Conservation (phyloP, 1,140 invertebrate species). For the Pseudomyrmex flavicornis region DNA sequence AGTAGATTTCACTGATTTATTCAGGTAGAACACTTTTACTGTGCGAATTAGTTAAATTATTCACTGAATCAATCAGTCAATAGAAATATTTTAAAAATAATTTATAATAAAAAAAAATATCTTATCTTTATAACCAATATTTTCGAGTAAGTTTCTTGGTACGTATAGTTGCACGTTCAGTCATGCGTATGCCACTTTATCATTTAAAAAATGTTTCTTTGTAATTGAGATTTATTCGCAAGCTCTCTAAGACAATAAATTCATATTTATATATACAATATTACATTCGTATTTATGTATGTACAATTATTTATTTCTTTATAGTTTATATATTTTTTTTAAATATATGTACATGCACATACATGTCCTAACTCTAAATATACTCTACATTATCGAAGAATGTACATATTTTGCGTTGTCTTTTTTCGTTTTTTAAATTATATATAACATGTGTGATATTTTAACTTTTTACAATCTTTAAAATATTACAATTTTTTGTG, state of each 20-base stretch:
- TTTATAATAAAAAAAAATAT: too few relatives aligned
- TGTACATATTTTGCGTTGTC: slow-evolving; percentile 17
- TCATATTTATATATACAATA: slow-evolving; percentile 49
- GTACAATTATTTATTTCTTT: slow-evolving; percentile 50
- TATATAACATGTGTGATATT: slow-evolving; percentile 9
- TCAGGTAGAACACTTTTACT: too few relatives aligned
- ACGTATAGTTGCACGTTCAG: slow-evolving; percentile 19
- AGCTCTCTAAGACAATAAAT: slow-evolving; percentile 46
- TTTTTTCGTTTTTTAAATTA: background rate
- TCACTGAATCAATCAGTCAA: too few relatives aligned
- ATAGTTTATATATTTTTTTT: slow-evolving; percentile 6
- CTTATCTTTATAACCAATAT: too few relatives aligned
- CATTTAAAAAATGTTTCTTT: slow-evolving; percentile 30
- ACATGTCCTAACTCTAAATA: background rate
- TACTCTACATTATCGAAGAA: background rate
- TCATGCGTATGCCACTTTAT: background rate
- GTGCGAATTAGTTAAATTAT: too few relatives aligned
- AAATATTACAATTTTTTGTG: slow-evolving; percentile 7
- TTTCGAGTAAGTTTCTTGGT: too few relatives aligned
- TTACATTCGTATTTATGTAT: slow-evolving; percentile 31
- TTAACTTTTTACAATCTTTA: slow-evolving; percentile 36
- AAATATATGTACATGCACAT: slow-evolving; percentile 55
- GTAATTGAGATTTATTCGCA: slow-evolving; percentile 62
- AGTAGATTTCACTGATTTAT: too few relatives aligned
- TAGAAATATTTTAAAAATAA: too few relatives aligned